These are phyloP conservation scores for Xiphophorus hellerii DNA, from an alignment of 2,113 vertebrate genomes.

Conservation along the genomic window DNA sequence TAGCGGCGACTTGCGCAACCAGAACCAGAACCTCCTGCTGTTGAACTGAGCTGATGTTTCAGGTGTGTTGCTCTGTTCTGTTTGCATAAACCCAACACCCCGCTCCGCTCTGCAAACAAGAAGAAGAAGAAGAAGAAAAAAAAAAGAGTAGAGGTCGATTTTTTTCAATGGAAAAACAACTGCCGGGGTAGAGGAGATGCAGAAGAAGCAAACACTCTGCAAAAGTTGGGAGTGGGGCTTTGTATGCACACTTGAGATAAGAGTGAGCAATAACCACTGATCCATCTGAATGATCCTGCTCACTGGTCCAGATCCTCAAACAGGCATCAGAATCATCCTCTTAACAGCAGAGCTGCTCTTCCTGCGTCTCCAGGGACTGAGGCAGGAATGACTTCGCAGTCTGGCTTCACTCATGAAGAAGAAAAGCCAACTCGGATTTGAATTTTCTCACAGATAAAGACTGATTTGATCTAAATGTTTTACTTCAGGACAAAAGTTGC, in stretches of 20 bases:
- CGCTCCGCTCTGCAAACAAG: background rate
- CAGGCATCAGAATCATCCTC: constrained; percentile 27
- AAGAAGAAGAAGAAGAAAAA: too few species aligned
- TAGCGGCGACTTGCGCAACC: background rate
- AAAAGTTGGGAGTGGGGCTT: constrained; percentile 5
- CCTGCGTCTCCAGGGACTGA: constrained; percentile 13
- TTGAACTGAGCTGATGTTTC: background rate
- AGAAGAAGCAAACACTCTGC: background rate
- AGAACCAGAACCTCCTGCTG: background rate
- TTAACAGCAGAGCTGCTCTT: constrained; percentile 16
- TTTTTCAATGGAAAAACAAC: background rate
- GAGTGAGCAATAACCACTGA: constrained; percentile 52
- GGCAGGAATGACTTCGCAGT: constrained; percentile 5
- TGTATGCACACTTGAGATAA: constrained; percentile 4
- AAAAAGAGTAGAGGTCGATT: background rate
- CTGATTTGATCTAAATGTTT: background rate
- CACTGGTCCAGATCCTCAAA: constrained; percentile 42
- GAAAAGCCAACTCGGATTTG: background rate
- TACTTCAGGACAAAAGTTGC: background rate
- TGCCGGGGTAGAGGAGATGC: background rate
- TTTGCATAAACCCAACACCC: background rate
- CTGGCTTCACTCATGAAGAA: background rate
- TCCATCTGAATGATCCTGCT: constrained; percentile 39
- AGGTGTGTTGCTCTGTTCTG: background rate
- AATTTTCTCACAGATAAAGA: too few species aligned